Percentiles rank a stretch among this genome's conserved stretches.
Evolutionary conservation across 2,113 vertebrate genomes (phyloP).

Genomic region (Antechinus flavipes): DNA sequence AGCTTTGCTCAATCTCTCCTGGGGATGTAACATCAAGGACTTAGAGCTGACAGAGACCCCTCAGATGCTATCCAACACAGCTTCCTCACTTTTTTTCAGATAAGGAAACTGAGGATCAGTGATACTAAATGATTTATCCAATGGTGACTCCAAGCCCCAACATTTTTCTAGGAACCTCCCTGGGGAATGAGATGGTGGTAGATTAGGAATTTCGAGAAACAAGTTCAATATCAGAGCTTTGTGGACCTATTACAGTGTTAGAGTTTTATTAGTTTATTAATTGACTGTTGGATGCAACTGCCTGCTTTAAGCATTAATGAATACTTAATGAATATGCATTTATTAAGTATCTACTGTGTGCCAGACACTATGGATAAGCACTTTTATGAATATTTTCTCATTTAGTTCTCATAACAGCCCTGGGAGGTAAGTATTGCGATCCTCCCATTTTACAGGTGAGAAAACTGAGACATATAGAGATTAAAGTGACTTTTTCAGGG

Average conservation of each 20-base stretch:
- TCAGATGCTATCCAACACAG: not conserved
- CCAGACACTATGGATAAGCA: not conserved
- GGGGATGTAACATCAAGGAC: not conserved
- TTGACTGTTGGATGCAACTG: not conserved
- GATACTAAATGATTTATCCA: not conserved
- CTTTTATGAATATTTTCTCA: not conserved
- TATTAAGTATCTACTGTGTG: not conserved
- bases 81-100: not conserved
- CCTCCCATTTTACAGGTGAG: not conserved
- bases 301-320: not conserved
- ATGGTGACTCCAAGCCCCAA: too few species aligned
- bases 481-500: not conserved
- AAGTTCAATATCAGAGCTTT: not conserved
- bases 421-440: not conserved
- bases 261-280: not conserved
- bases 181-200: not conserved
- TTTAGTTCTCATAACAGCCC: not conserved
- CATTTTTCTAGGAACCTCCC: not conserved
- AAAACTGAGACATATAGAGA: not conserved
- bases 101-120: constrained; percentile 4
- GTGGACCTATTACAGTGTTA: not conserved
- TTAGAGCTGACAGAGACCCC: not conserved
- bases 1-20: not conserved
- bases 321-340: not conserved
- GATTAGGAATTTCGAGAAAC: not conserved